Base-by-base conservation (phyloP, 2,888 invertebrate genomes). In the Tiphia femorata region DNA sequence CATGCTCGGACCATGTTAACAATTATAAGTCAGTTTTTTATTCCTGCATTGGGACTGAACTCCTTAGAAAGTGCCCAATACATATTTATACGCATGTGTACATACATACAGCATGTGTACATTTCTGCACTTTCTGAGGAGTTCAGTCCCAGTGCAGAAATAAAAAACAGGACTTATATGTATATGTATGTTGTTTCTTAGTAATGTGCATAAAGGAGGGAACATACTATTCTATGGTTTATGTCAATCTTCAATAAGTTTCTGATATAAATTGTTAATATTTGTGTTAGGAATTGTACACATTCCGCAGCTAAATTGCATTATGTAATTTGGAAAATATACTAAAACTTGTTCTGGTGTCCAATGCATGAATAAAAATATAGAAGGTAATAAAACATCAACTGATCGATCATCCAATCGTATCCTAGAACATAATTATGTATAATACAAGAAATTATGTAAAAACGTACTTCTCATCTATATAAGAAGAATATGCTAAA, bases 231-330 rank as follows among this genome's bases (percentile, higher is more conserved):
- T 37, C 7, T 10, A 17, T 10, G 4, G 19, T 19, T 37, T 17
- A 17, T 27, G 17, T 17, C 8, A 27, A 17, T 33, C 12, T 40
- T 49, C 49, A 53, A n/a, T n/a, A n/a, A 59, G 56, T 55, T 49
- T 72, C 38, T 72, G 70, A 20, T 67, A 70, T 14, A 67, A 60
- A 59, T 58, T 49, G 40, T 59, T 38, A 4, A 33, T 23, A 14
- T 58, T 41, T 3, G 38, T 16, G 37, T 29, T 49, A 4, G 29
- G 17, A 33, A 56, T 41, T 4, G 77, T 72, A 46, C 82, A 82
- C 44, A 80, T 64, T 33, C 82, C 82, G 60, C 82, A 82, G 1
- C 77, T 72, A 56, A 75, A 80, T 69, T 82, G 80, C 62, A 78
- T 69, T 46, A 81, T 64, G 55, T 79, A 79, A 53, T 74, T 81